These are phyloP conservation scores for Alectoris magna DNA, from an alignment of 2,797 vertebrate genomes.

Conservation along the genomic window DNA sequence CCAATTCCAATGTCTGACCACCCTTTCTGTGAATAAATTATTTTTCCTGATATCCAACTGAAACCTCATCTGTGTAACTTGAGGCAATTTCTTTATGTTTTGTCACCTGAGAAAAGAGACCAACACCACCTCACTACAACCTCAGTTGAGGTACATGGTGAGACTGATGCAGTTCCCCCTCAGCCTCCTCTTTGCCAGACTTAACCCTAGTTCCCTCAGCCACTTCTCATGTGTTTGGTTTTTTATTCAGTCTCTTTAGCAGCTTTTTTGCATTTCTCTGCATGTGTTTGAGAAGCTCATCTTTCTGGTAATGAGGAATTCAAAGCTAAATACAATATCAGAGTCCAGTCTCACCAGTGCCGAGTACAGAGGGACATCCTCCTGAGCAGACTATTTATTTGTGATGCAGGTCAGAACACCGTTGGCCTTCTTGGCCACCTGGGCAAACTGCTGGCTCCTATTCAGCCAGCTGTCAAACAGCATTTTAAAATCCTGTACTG, in stretches of 20 bases:
- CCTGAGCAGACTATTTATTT: not conserved
- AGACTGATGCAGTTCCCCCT: too few relatives aligned
- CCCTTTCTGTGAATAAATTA: too few relatives aligned
- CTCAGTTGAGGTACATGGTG: too few relatives aligned
- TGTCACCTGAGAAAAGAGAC: too few relatives aligned
- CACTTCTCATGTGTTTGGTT: not conserved
- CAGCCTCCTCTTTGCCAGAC: too few relatives aligned
- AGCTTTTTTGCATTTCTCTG: not conserved
- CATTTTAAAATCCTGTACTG: slow-evolving; percentile 1
- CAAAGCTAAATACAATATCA: not conserved
- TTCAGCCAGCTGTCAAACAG: not conserved
- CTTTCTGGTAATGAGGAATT: not conserved
- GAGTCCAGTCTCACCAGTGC: not conserved
- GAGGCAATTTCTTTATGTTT: too few relatives aligned
- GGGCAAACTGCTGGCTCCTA: not conserved
- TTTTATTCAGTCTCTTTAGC: not conserved
- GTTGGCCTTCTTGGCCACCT: not conserved
- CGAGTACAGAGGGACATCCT: not conserved
- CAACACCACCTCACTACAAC: too few relatives aligned
- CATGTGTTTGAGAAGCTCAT: not conserved
- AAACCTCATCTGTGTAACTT: too few relatives aligned
- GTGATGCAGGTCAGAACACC: not conserved
- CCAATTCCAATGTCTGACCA: too few relatives aligned
- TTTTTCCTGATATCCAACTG: too few relatives aligned
- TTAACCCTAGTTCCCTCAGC: not conserved